phyloP scores from a whole-genome alignment of 2,888 invertebrate genomes.

The Tetranychus piercei region DNA sequence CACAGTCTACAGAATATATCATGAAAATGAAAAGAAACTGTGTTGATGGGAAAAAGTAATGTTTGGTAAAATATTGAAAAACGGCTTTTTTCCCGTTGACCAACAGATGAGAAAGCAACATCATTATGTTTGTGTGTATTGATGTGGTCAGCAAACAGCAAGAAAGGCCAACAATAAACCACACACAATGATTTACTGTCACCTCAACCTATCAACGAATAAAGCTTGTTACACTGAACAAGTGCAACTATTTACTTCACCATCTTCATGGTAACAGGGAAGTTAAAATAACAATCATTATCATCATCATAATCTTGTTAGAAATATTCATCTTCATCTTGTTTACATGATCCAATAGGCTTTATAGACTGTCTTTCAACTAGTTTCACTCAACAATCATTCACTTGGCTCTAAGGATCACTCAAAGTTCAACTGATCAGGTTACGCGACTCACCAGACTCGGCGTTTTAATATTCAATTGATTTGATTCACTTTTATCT shows the following conservation, averaged over 20 bases:
- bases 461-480: too few relatives aligned
- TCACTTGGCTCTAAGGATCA: too few relatives aligned
- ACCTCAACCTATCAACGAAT: neutral
- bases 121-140: neutral
- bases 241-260: too few relatives aligned
- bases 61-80: neutral
- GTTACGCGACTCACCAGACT: too few relatives aligned
- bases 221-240: too few relatives aligned
- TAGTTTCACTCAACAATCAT: too few relatives aligned
- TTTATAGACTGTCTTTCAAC: too few relatives aligned
- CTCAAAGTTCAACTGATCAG: too few relatives aligned
- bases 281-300: neutral
- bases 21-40: neutral
- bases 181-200: conserved; percentile 1
- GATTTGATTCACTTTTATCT: too few relatives aligned
- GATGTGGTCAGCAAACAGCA: neutral
- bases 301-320: neutral
- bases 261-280: neutral
- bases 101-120: neutral
- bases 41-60: neutral
- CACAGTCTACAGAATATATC: too few relatives aligned
- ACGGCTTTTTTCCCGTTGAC: neutral
- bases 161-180: neutral
- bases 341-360: neutral
- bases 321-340: neutral